These are phyloP conservation scores for Crocuta crocuta DNA, from an alignment of 2,113 vertebrate genomes.

Conservation along the genomic window DNA sequence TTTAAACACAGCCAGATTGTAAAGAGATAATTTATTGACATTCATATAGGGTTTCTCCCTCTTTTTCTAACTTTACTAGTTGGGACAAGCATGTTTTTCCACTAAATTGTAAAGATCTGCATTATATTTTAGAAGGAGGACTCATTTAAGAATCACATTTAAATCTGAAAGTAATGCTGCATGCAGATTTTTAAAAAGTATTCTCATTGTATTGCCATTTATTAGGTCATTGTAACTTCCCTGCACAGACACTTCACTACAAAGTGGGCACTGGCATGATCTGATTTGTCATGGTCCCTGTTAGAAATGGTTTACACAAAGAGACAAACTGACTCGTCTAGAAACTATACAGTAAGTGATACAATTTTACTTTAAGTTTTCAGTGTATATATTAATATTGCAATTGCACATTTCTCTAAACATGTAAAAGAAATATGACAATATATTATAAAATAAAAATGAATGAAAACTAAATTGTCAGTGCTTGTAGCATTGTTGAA, in stretches of 20 bases:
- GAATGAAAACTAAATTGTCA: background rate
- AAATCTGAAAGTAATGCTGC: background rate
- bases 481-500: background rate
- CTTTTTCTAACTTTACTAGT: background rate
- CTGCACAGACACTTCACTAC: background rate
- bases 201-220: background rate
- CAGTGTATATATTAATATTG: background rate
- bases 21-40: background rate
- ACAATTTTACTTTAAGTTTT: background rate
- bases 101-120: background rate
- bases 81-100: background rate
- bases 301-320: background rate
- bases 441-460: background rate
- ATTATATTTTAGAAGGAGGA: constrained; percentile 16
- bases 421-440: background rate
- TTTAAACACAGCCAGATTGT: background rate
- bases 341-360: background rate
- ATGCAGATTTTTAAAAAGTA: background rate
- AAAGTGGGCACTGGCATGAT: background rate
- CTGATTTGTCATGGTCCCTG: background rate
- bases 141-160: constrained; percentile 24
- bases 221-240: background rate
- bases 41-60: background rate
- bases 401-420: background rate
- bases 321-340: background rate